A percentile compares a stretch with the other conserved stretches of the same genome.
Evolutionary conservation across 2,888 invertebrate species (phyloP).

Genomic region (Julus scanicus): DNA sequence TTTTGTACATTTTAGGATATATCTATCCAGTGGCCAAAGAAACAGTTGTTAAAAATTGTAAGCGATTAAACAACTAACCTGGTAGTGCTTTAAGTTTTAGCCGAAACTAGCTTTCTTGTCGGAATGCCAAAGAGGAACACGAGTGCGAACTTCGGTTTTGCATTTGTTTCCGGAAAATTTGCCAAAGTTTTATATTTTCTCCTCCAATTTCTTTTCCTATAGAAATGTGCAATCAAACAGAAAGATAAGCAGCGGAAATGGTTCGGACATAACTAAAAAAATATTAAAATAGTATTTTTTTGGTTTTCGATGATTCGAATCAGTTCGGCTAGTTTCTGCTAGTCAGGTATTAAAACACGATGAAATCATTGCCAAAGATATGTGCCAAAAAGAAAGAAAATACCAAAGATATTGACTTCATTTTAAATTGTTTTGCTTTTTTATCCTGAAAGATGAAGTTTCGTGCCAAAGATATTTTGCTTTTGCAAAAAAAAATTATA

Average conservation of each 20-base stretch:
- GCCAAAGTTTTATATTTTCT: not conserved
- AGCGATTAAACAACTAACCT: no score
- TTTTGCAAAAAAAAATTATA: not conserved
- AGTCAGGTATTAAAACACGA: not conserved
- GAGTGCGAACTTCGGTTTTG: no score
- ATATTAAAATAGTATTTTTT: no score
- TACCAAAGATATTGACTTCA: not conserved
- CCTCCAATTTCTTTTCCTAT: not conserved
- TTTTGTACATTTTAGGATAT: not conserved
- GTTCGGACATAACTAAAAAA: no score
- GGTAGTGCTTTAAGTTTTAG: no score
- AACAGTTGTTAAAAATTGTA: no score
- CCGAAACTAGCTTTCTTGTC: no score
- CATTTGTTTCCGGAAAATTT: not conserved
- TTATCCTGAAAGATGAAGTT: not conserved
- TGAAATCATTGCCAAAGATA: slow-evolving; percentile 8
- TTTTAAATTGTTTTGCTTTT: not conserved
- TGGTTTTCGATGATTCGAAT: no score
- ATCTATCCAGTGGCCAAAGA: not conserved
- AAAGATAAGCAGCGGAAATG: not conserved
- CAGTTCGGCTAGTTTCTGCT: not conserved
- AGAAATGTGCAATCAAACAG: not conserved
- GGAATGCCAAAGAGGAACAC: no score
- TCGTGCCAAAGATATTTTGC: slow-evolving; percentile 38
- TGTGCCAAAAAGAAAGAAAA: not conserved